phyloP scores from a whole-genome alignment of 1,140 invertebrate species.

The Drosophila ficusphila region DNA sequence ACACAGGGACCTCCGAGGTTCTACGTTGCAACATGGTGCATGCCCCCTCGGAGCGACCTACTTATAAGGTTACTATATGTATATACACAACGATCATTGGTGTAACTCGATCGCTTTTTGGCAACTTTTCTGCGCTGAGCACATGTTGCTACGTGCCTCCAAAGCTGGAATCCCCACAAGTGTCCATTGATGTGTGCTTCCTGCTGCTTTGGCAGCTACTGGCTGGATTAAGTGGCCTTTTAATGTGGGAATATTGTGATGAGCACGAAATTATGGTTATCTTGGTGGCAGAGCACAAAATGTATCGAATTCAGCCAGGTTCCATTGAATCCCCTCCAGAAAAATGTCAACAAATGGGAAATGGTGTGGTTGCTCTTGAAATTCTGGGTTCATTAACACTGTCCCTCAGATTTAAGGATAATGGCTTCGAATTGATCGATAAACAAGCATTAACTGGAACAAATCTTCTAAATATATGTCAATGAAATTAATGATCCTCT shows the following conservation, averaged over 20 bases:
- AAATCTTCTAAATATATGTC: background rate
- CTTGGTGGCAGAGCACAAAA: conserved; percentile 4
- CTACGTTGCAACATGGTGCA: background rate
- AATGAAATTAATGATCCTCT: background rate
- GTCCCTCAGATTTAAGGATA: background rate
- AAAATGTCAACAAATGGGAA: conserved; percentile 31
- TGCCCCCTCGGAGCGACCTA: conserved; percentile 33
- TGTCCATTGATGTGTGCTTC: conserved; percentile 79
- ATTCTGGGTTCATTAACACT: conserved; percentile 35
- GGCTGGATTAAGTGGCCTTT: conserved; percentile 30
- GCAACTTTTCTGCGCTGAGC: conserved; percentile 46
- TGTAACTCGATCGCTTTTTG: conserved; percentile 65
- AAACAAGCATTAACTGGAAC: conserved; percentile 15
- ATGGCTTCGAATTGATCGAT: conserved; percentile 8
- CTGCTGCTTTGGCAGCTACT: conserved; percentile 40
- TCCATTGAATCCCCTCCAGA: conserved; percentile 20
- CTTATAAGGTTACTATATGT: conserved; percentile 11
- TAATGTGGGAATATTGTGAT: conserved; percentile 77
- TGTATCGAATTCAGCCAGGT: conserved; percentile 36
- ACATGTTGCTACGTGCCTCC: conserved; percentile 64
- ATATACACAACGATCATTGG: conserved; percentile 4
- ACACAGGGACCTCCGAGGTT: conserved; percentile 42
- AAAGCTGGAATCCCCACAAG: conserved; percentile 67
- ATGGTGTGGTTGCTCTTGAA: conserved; percentile 9
- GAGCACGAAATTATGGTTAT: conserved; percentile 33